Percentiles rank a stretch among this genome's conserved stretches.
phyloP scores from a whole-genome alignment of 2,113 vertebrate genomes.

The Cebidichthys violaceus region DNA sequence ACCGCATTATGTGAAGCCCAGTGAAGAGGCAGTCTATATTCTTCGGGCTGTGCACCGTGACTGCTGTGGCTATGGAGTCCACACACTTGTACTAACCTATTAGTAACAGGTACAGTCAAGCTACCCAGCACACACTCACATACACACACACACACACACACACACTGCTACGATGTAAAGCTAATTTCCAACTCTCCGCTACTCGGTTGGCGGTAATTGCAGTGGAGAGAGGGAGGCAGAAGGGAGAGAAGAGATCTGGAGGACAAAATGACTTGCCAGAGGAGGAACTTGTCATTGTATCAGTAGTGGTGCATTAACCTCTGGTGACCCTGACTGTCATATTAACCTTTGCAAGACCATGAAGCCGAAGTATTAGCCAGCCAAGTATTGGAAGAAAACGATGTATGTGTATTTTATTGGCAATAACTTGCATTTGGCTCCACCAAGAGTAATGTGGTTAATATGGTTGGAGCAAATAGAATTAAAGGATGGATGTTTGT shows the following conservation, averaged over 20 bases:
- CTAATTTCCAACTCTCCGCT: slow-evolving; percentile 72
- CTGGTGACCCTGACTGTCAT: slow-evolving; percentile 38
- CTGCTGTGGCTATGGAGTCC: slow-evolving; percentile 48
- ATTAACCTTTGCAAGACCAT: slow-evolving; percentile 15
- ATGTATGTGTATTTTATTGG: slow-evolving; percentile 48
- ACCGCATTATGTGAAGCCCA: slow-evolving; percentile 31
- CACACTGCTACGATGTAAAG: slow-evolving; percentile 40
- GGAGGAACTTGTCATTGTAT: slow-evolving; percentile 57
- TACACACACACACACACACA: not conserved
- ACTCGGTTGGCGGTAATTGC: slow-evolving; percentile 66
- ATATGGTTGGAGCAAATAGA: slow-evolving; percentile 70
- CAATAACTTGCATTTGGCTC: slow-evolving; percentile 51
- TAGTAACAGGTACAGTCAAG: slow-evolving; percentile 64
- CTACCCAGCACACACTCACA: slow-evolving; percentile 26
- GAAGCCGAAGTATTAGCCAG: slow-evolving; percentile 42
- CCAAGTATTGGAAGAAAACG: slow-evolving; percentile 40
- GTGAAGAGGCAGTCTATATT: slow-evolving; percentile 49
- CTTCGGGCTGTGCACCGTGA: slow-evolving; percentile 48
- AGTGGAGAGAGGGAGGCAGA: slow-evolving; percentile 33
- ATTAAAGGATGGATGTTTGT: slow-evolving; percentile 75
- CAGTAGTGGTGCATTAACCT: slow-evolving; percentile 68
- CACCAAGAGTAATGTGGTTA: slow-evolving; percentile 74
- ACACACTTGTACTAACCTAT: slow-evolving; percentile 68
- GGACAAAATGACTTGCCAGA: slow-evolving; percentile 62
- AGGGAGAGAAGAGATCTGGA: slow-evolving; percentile 36